Base-by-base conservation (phyloP, 2,113 vertebrate species). In the Triplophysa tibetana region DNA sequence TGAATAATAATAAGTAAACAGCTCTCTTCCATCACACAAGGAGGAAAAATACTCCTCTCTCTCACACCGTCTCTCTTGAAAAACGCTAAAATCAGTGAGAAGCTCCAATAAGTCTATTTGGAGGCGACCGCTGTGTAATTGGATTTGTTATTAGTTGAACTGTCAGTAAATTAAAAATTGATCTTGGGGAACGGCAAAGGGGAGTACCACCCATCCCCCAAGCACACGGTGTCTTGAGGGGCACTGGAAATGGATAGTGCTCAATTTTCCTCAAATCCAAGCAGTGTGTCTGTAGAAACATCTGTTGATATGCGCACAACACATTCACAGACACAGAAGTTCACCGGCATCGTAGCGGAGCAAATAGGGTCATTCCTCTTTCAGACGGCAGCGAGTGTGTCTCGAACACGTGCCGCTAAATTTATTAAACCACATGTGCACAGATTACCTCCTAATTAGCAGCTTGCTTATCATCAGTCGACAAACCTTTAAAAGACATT, bases 91-190 rank as follows among this genome's bases (percentile, higher is more conserved):
- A 84, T 66, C 62, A 81, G 56, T 66, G 69, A 76, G 54, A 80
- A 80, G 68, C 74, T 70, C 69, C 74, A 81, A 81, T 77, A 84
- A 89, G 86, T 90, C 88, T 92, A 91, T 92, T 91, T 90, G 86
- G 86, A 90, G 83, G 89, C 91, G 89, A 86, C 84, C 89, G 88
- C 89, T 93, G 90, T 92, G 91, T 92, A 92, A 92, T 92, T 92
- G 89, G 89, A 84, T 90, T 90, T 87, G 84, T 92, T 93, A 91
- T 92, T 91, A 91, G 86, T 89, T 86, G 89, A 90, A 91, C 88
- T 89, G 90, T 89, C 85, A 85, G 89, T 91, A 91, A 93, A 93
- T 93, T 91, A 92, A 93, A 93, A 92, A 92, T 90, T 88, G 90
- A 92, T 93, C 89, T 91, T 88, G 89, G 86, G 90, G 90, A 92